phyloP scores from a whole-genome alignment of 2,888 invertebrate genomes.

The Hyposoter dolosus region DNA sequence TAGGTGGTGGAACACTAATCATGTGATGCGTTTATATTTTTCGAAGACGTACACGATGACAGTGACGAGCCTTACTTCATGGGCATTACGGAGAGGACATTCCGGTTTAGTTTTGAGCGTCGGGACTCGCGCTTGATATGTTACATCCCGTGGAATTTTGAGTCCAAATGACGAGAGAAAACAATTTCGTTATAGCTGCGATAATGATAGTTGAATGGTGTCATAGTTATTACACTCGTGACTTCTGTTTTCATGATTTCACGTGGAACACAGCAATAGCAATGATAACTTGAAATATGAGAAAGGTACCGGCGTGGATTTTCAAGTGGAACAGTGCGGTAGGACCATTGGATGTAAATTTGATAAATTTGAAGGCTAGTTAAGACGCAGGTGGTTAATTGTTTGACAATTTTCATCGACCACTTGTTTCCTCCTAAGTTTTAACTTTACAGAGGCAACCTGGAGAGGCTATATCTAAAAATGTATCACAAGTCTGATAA shows the following conservation, averaged over 20 bases:
- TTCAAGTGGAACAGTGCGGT: no score
- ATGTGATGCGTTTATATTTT: not conserved
- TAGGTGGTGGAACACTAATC: constrained; percentile 37
- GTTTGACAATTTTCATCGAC: not conserved
- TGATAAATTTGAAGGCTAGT: not conserved
- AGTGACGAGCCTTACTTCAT: not conserved
- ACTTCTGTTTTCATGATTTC: not conserved
- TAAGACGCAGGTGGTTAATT: not conserved
- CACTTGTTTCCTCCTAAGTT: not conserved
- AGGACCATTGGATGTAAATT: not conserved
- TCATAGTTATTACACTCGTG: not conserved
- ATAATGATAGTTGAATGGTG: not conserved
- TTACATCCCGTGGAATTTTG: not conserved
- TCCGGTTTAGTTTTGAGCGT: not conserved
- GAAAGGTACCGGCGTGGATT: not conserved
- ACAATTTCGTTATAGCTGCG: not conserved
- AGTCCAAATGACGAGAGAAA: not conserved
- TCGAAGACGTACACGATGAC: not conserved
- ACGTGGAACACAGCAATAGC: not conserved
- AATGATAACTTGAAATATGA: not conserved
- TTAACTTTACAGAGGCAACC: not conserved
- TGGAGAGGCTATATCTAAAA: not conserved
- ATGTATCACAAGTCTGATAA: not conserved
- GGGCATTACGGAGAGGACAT: not conserved
- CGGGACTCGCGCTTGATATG: not conserved